Percentiles rank a stretch among this genome's conserved stretches.
phyloP scores from a whole-genome alignment of 2,113 vertebrate species.

The Labeo rohita region DNA sequence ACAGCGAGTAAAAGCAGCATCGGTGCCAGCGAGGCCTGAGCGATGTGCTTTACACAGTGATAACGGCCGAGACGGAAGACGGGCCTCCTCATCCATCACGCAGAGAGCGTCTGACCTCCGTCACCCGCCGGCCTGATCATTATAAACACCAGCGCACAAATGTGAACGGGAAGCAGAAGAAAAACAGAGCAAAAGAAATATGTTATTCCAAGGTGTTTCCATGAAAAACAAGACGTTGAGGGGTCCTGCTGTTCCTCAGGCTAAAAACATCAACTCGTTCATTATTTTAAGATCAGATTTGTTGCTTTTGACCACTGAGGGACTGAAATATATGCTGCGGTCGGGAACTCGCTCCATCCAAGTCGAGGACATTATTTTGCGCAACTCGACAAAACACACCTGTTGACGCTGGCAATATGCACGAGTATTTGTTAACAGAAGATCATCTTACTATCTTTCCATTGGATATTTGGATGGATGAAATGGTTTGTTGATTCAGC shows the following conservation, averaged over 20 bases:
- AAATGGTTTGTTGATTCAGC: too few species aligned
- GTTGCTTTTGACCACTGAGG: slow-evolving; percentile 26
- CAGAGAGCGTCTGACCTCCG: background rate
- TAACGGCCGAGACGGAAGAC: slow-evolving; percentile 48
- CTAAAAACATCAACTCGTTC: slow-evolving; percentile 40
- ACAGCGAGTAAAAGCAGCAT: background rate
- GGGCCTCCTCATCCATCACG: background rate
- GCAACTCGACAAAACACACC: slow-evolving; percentile 20
- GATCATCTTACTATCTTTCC: background rate
- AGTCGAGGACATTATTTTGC: slow-evolving; percentile 2
- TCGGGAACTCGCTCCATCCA: background rate
- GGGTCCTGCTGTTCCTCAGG: slow-evolving; percentile 39
- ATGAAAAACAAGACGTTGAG: slow-evolving; percentile 14
- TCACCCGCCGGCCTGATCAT: slow-evolving; percentile 47
- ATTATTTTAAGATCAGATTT: slow-evolving; percentile 24
- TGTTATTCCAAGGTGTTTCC: slow-evolving; percentile 26
- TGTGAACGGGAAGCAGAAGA: slow-evolving; percentile 49
- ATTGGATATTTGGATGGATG: background rate
- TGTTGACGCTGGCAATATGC: background rate
- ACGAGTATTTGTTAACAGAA: background rate
- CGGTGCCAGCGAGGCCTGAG: background rate
- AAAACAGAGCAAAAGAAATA: background rate
- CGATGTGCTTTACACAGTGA: slow-evolving; percentile 41
- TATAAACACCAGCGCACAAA: slow-evolving; percentile 53
- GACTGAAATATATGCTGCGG: background rate